Evolutionary conservation across 2,113 vertebrate species (phyloP).

Genomic region (Mus spicilegus): DNA sequence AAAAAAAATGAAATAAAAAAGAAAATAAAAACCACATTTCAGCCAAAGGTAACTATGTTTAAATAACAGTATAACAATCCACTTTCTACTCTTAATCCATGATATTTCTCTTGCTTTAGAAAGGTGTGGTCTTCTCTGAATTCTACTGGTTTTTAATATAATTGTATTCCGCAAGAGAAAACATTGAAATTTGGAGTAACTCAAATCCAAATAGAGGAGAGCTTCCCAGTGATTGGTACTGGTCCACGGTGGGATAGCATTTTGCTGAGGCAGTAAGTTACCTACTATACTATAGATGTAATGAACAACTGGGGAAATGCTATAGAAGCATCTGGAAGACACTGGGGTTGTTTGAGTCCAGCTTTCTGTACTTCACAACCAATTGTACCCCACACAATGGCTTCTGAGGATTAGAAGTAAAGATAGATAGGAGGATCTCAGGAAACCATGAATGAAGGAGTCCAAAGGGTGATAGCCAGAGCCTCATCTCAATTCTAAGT

Average conservation of each 20-base stretch:
- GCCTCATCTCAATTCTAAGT: not conserved
- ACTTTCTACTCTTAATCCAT: not conserved
- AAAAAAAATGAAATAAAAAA: not conserved
- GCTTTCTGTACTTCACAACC: not conserved
- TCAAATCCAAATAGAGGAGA: not conserved
- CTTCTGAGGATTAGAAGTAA: not conserved
- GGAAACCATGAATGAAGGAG: not conserved
- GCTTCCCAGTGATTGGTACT: not conserved
- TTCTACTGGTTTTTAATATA: not conserved
- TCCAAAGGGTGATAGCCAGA: conserved; percentile 13
- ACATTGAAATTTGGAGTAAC: not conserved
- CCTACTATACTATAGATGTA: not conserved
- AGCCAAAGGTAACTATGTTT: not conserved
- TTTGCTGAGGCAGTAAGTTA: not conserved
- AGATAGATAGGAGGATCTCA: not conserved
- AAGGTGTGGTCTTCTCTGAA: not conserved
- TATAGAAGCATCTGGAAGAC: not conserved
- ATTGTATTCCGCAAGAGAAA: not conserved
- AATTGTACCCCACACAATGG: not conserved
- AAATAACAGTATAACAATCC: not conserved
- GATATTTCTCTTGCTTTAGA: not conserved
- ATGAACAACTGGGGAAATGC: not conserved
- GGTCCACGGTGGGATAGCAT: not conserved
- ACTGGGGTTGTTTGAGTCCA: not conserved
- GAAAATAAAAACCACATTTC: not conserved